Evolutionary conservation across 2,888 invertebrate species (phyloP).

Genomic region (Danaus chrysippus): DNA sequence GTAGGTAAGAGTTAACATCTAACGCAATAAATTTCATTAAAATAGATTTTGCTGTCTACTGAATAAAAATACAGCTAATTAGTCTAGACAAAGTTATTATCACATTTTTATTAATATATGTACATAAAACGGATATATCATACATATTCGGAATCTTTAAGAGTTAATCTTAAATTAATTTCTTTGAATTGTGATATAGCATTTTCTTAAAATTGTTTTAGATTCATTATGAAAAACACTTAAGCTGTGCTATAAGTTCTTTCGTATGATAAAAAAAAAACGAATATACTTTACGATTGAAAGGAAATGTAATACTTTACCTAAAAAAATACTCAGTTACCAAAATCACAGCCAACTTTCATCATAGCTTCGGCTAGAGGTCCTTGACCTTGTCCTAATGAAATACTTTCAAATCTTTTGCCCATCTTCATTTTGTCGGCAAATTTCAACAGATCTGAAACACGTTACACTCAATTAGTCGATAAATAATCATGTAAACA

Average conservation of each 20-base stretch:
- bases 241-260: no score
- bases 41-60: no score
- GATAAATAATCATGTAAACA: background rate
- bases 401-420: conserved; percentile 88
- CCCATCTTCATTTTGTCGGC: conserved; percentile 88
- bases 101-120: no score
- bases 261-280: background rate
- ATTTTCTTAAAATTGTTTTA: no score
- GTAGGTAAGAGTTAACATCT: background rate
- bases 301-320: conserved; percentile 48
- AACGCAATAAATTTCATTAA: no score
- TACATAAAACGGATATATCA: no score
- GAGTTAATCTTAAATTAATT: no score
- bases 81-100: no score
- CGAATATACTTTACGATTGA: background rate
- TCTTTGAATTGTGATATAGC: no score
- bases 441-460: conserved; percentile 86
- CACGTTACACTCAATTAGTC: background rate
- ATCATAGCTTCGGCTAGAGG: conserved; percentile 90
- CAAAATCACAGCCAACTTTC: conserved; percentile 84
- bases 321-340: conserved; percentile 94
- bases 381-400: conserved; percentile 94
- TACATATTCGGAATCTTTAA: no score
- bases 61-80: no score
- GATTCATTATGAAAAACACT: no score